Base-by-base conservation (phyloP, 2,113 vertebrate species). In the Gopherus flavomarginatus region DNA sequence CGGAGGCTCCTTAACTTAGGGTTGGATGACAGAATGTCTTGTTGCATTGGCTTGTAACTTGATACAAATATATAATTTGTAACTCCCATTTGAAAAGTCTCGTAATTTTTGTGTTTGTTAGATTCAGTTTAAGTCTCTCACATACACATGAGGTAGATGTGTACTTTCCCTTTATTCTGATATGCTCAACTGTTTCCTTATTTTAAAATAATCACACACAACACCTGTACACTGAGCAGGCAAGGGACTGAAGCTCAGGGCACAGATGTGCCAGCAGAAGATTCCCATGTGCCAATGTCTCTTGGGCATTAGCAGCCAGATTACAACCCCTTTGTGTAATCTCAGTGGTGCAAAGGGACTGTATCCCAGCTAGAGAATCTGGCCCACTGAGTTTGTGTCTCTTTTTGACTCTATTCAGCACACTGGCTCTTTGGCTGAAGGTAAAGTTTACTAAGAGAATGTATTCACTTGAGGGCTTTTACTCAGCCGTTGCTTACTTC, bases 251-350 rank as follows among this genome's bases (percentile, higher is more conserved):
- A 81, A 24, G 24, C 9, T 3, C 2, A 5, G 9, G 72, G 50
- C 65, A 90, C 77, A 65, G 54, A 8, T 0, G 0, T 11, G 8
- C 7, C 3, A 8, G 44, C 85, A 83, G 21, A 52, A 24, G 0
- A 10, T 21, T 47, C 27, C 5, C 17, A 81, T 87, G 1, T 2
- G 38, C 47, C 11, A 8, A 24, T 22, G 13, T 47, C 65, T 80
- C 77, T 81, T 35, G 75, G 54, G 2, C 22, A 11, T 27, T n/a
- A 5, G 3, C 27, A n/a, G 14, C 87, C 83, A 35, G 3, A 4
- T 16, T 44, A 31, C 42, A 65, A 44, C 3, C 8, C 0, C 50
- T 89, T 38, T 11, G 22, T 4, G 2, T 1, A 38, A 95, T 54
- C 57, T 87, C 89, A 84, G 47, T 8, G n/a, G 24, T 5, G 16